phyloP scores from a whole-genome alignment of 2,888 invertebrate genomes.

The Apantesis nais region DNA sequence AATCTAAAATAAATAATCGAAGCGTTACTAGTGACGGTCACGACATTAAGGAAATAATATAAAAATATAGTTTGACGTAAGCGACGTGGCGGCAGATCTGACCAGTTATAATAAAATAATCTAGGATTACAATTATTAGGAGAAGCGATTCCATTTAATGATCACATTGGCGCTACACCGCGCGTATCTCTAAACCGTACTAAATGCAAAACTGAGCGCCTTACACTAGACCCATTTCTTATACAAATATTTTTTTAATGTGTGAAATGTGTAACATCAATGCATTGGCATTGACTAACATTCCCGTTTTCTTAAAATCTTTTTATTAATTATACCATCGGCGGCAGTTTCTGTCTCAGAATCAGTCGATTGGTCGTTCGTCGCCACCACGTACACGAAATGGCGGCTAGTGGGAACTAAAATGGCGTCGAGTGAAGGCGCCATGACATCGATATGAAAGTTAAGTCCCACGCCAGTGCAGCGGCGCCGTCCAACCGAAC shows the following conservation, averaged over 20 bases:
- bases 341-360: slow-evolving; percentile 70
- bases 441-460: slow-evolving; percentile 53
- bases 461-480: slow-evolving; percentile 63
- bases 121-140: slow-evolving; percentile 16
- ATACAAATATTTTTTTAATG: slow-evolving; percentile 56
- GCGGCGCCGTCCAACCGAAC: slow-evolving; percentile 32
- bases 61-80: slow-evolving; percentile 65
- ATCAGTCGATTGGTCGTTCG: slow-evolving; percentile 78
- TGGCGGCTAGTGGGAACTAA: slow-evolving; percentile 59
- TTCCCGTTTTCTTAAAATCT: slow-evolving; percentile 64
- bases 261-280: slow-evolving; percentile 73
- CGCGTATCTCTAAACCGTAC: slow-evolving; percentile 67
- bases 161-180: slow-evolving; percentile 72
- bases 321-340: slow-evolving; percentile 61
- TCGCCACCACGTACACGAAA: slow-evolving; percentile 67
- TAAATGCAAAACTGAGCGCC: slow-evolving; percentile 64
- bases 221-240: slow-evolving; percentile 55
- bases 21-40: slow-evolving; percentile 67
- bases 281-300: slow-evolving; percentile 74
- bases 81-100: slow-evolving; percentile 76
- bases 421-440: slow-evolving; percentile 64
- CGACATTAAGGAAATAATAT: slow-evolving; percentile 56
- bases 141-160: slow-evolving; percentile 45
- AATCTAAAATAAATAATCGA: slow-evolving; percentile 77
- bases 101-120: slow-evolving; percentile 50